Evolutionary conservation across 2,888 invertebrate species (phyloP).

Genomic region (Crossocerus cetratus): DNA sequence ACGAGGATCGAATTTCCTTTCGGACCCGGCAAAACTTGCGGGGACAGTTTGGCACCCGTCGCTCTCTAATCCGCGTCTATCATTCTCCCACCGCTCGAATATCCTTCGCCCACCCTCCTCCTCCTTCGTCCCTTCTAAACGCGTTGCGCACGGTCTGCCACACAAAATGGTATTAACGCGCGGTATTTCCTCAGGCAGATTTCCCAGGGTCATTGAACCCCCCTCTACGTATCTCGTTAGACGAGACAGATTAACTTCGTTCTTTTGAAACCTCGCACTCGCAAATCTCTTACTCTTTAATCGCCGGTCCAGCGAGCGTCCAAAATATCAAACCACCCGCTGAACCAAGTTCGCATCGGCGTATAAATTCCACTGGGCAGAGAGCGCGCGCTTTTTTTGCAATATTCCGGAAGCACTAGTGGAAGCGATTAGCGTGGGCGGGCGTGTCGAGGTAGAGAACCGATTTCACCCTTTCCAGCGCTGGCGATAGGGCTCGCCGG

Average conservation of each 20-base stretch:
- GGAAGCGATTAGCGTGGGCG: constrained; percentile 14
- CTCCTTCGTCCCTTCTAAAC: background rate
- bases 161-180: background rate
- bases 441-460: constrained; percentile 12
- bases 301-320: too few relatives aligned
- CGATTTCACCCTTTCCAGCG: constrained; percentile 22
- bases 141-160: background rate
- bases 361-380: too few relatives aligned
- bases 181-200: background rate
- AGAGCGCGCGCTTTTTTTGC: background rate
- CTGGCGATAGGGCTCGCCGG: background rate
- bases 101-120: background rate
- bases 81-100: background rate
- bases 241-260: too few relatives aligned
- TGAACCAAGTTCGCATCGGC: too few relatives aligned
- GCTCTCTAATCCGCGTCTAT: constrained; percentile 20
- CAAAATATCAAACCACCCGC: too few relatives aligned
- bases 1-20: constrained; percentile 54
- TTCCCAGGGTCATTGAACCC: too few relatives aligned
- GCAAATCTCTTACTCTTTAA: too few relatives aligned
- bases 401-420: constrained; percentile 18
- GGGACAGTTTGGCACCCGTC: constrained; percentile 48
- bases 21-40: constrained; percentile 48
- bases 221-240: too few relatives aligned
- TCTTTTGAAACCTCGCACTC: too few relatives aligned